These are phyloP conservation scores for Smittia aterrima DNA, from an alignment of 2,888 invertebrate genomes.

Conservation along the genomic window DNA sequence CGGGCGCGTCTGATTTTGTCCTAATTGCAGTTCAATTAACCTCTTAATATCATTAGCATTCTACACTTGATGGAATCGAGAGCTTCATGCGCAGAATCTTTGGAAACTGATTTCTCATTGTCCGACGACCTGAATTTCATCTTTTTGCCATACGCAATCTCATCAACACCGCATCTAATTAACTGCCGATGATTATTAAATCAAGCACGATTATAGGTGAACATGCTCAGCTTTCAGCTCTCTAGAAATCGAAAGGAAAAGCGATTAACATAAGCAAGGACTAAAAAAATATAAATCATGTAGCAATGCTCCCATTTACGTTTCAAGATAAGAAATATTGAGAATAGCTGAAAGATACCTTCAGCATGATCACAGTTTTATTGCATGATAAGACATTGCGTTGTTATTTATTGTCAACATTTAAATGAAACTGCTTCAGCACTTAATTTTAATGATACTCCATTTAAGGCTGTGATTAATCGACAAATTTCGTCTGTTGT, in stretches of 20 bases:
- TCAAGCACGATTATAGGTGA: not conserved
- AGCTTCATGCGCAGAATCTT: not conserved
- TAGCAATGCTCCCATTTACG: too few relatives aligned
- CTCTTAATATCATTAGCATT: not conserved
- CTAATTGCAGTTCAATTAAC: constrained; percentile 23
- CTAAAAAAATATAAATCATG: too few relatives aligned
- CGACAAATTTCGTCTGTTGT: constrained; percentile 23
- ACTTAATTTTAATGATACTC: constrained; percentile 26
- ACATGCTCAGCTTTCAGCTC: too few relatives aligned
- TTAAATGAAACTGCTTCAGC: constrained; percentile 33
- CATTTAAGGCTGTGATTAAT: constrained; percentile 25
- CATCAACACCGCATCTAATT: not conserved
- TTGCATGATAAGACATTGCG: not conserved
- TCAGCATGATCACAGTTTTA: constrained; percentile 8
- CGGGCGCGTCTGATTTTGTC: not conserved
- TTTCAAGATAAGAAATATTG: not conserved
- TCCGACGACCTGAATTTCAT: constrained; percentile 7
- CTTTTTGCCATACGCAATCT: not conserved
- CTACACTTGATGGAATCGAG: not conserved
- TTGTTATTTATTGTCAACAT: constrained; percentile 35
- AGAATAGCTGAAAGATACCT: not conserved
- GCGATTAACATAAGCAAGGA: too few relatives aligned
- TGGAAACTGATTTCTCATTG: not conserved
- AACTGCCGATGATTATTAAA: not conserved
- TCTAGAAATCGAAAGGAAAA: too few relatives aligned